A percentile compares a stretch with the other conserved stretches of the same genome.
These are phyloP conservation scores for Eumaeus atala DNA, from an alignment of 1,140 invertebrate species.

Conservation along the genomic window DNA sequence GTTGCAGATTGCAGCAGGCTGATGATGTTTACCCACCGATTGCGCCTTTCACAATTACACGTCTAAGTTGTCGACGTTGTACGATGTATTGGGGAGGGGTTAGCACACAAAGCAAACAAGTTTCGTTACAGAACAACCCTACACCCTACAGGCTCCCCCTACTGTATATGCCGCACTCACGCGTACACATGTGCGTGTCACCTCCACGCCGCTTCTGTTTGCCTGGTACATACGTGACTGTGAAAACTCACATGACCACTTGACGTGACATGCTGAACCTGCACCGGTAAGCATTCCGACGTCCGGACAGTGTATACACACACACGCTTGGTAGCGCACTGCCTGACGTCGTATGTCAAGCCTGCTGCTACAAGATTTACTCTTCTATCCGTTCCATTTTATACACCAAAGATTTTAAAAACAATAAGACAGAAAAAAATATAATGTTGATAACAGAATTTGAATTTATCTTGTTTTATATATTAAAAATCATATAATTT, in stretches of 20 bases:
- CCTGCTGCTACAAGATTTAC: no score
- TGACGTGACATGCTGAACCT: conserved; percentile 31
- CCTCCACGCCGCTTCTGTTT: conserved; percentile 31
- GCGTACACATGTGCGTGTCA: conserved; percentile 29
- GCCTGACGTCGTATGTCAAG: no score
- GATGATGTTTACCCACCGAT: no score
- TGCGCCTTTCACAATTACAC: no score
- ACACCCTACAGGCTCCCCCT: neutral
- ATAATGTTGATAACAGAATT: no score
- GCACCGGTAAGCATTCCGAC: conserved; percentile 1
- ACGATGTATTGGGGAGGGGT: neutral
- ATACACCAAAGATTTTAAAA: no score
- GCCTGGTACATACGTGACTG: conserved; percentile 62
- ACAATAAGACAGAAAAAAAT: no score
- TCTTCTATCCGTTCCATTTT: no score
- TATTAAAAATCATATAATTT: no score
- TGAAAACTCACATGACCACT: conserved; percentile 57
- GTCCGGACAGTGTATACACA: conserved; percentile 11
- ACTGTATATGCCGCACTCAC: conserved; percentile 9
- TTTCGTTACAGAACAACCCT: conserved; percentile 8
- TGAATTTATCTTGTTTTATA: no score
- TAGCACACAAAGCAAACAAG: neutral
- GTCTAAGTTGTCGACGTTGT: no score
- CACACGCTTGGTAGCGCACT: neutral
- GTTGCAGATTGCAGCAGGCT: no score